Evolutionary conservation across 2,113 vertebrate species (phyloP), one percentile per base, ranked within the genome.

Genomic region (Microtus oregoni): DNA sequence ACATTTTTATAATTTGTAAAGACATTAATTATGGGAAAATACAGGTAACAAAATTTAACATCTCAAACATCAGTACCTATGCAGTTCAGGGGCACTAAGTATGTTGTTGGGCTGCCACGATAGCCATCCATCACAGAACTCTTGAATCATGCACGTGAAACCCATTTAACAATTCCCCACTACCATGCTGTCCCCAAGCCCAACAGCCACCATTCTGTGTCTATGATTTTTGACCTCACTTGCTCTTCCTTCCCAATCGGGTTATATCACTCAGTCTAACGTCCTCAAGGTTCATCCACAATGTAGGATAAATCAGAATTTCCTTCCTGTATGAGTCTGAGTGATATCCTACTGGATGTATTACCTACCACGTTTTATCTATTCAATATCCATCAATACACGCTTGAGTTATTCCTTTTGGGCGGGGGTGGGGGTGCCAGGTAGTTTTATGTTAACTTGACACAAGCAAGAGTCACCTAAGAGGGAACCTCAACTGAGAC

Each of bases 1-100:
- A 55, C 10, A 14, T 22, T 86, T 35, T 10, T 61, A 52, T 52
- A 70, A 50, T 87, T 70, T 67, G 50, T 50, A 32, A 30, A 30
- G 41, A 70, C 30, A 86, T 88, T 72, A 93, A 93, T 17, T 78
- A 41, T 68, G 68, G 10, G 30, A 89, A 96, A 89, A 89, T 52
- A 77, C 9, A 82, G 30, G 35, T 73, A 72, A 90, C 15, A 86
- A 93, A 89, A n/a, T 58, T 70, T 22, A 52, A 17, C 61, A 89
- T 58, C 77, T 41, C 86, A 83, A 67, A 32, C 26, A 89, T 14
- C 35, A 41, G 79, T 72, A 91, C 86, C 35, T 72, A 30, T 30
- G 41, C 38, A 30, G n/a, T 47, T 95, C 50, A n/a, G 24, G 61
- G 32, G 3, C 22, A 58, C 58, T 22, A 89, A 65, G 14, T 78